Percentiles rank a stretch among this genome's conserved stretches.
These are phyloP conservation scores for Gobio gobio DNA, from an alignment of 2,113 vertebrate genomes.

Conservation along the genomic window DNA sequence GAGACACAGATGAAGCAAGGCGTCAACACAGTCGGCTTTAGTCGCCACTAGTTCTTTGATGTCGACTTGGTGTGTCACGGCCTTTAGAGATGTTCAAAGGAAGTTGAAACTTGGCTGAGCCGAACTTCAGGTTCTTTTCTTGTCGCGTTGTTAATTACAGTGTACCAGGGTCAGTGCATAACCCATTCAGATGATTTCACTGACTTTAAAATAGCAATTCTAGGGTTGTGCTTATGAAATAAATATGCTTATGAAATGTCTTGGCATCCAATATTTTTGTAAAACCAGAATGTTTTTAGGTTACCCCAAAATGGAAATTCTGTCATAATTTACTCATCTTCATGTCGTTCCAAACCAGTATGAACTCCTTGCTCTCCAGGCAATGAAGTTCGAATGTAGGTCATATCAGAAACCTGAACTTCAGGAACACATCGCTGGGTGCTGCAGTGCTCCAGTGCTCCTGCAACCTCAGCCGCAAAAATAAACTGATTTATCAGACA, in stretches of 20 bases:
- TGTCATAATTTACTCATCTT: background rate
- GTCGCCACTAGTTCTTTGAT: background rate
- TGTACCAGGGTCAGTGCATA: too few species aligned
- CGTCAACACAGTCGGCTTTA: background rate
- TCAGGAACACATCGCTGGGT: slow-evolving; percentile 55
- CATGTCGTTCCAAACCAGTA: background rate
- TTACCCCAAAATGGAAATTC: too few species aligned
- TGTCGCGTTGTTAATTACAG: too few species aligned
- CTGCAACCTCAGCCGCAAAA: slow-evolving; percentile 58
- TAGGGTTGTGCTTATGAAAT: background rate
- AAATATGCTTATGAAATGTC: background rate
- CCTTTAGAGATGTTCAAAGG: background rate
- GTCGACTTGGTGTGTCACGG: too few species aligned
- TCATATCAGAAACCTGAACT: slow-evolving; percentile 66
- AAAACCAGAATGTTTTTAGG: too few species aligned
- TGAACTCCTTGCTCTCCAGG: background rate
- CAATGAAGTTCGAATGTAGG: slow-evolving; percentile 71
- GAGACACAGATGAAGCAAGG: background rate
- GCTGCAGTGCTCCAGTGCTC: slow-evolving; percentile 62
- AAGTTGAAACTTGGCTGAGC: background rate
- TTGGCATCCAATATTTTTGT: background rate
- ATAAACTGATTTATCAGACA: slow-evolving; percentile 69
- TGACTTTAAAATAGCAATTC: background rate
- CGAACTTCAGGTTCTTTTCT: background rate
- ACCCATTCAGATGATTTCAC: background rate